These are phyloP conservation scores for Busseola fusca DNA, from an alignment of 2,888 invertebrate species.

Conservation along the genomic window DNA sequence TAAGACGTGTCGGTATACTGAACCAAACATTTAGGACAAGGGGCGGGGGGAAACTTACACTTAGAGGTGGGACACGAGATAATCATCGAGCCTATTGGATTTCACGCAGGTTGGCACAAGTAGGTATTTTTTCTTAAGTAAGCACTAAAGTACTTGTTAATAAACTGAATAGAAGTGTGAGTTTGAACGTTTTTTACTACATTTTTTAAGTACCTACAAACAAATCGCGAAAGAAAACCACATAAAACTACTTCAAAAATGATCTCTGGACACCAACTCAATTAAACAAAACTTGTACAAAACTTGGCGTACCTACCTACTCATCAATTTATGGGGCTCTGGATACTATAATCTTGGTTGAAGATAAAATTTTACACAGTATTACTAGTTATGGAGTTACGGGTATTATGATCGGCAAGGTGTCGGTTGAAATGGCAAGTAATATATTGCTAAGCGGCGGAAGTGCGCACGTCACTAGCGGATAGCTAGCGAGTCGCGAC, in stretches of 20 bases:
- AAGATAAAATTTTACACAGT: constrained; percentile 20
- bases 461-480: constrained; percentile 69
- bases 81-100: constrained; percentile 26
- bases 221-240: background rate
- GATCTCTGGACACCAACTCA: background rate
- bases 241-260: background rate
- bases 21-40: constrained; percentile 59
- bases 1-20: constrained; percentile 52
- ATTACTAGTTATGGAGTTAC: constrained; percentile 16
- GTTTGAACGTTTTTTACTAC: background rate
- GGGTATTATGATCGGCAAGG: constrained; percentile 5
- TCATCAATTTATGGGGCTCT: constrained; percentile 12
- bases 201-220: background rate
- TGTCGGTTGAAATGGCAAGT: constrained; percentile 39
- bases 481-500: constrained; percentile 36
- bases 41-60: constrained; percentile 58
- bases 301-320: background rate
- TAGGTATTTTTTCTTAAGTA: background rate
- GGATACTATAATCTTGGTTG: constrained; percentile 20
- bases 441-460: constrained; percentile 47
- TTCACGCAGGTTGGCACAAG: background rate
- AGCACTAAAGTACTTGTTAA: background rate
- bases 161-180: background rate
- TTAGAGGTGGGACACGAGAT: constrained; percentile 63
- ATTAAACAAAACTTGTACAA: constrained; percentile 7